These are phyloP conservation scores for Chirona hameri DNA, from an alignment of 2,888 invertebrate species.

Conservation along the genomic window DNA sequence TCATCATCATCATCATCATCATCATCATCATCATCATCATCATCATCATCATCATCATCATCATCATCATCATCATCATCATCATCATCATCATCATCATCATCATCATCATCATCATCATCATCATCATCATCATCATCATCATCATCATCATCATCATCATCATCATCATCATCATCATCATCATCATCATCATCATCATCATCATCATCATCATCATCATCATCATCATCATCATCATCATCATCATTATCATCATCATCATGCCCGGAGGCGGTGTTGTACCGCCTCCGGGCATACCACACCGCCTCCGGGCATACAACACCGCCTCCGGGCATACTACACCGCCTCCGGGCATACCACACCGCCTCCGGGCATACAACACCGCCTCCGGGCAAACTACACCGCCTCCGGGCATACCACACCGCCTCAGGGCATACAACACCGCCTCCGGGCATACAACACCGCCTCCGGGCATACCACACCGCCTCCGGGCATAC, in stretches of 20 bases:
- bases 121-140: slow-evolving; percentile 28
- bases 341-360: too few relatives aligned
- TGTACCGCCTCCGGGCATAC: too few relatives aligned
- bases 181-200: slow-evolving; percentile 22
- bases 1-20: slow-evolving; percentile 3
- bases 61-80: slow-evolving; percentile 22
- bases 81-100: slow-evolving; percentile 4
- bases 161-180: slow-evolving; percentile 26
- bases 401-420: too few relatives aligned
- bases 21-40: slow-evolving; percentile 8
- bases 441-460: too few relatives aligned
- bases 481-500: too few relatives aligned
- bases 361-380: too few relatives aligned
- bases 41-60: slow-evolving; percentile 11
- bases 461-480: too few relatives aligned
- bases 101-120: slow-evolving; percentile 29
- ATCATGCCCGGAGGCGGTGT: too few relatives aligned
- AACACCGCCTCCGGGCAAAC: too few relatives aligned
- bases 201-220: slow-evolving; percentile 22
- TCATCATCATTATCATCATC: slow-evolving; percentile 25
- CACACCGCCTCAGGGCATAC: too few relatives aligned
- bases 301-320: too few relatives aligned
- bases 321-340: too few relatives aligned
- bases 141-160: slow-evolving; percentile 28
- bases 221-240: slow-evolving; percentile 22